Base-by-base conservation (phyloP, 2,797 vertebrate species). In the Gallirallus australis region DNA sequence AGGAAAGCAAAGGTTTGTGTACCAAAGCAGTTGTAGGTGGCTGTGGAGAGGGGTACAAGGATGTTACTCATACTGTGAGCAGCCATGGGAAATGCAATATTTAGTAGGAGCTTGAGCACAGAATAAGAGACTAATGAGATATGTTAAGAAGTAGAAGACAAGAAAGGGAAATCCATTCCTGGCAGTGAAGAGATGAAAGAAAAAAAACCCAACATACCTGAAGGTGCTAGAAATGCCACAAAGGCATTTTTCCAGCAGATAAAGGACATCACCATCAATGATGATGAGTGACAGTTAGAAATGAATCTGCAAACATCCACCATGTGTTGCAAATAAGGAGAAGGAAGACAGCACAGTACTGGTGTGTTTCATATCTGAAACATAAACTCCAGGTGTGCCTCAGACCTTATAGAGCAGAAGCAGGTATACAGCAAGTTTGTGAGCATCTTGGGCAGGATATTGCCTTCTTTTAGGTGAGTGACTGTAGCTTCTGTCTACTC, bases 251-350 rank as follows among this genome's bases (percentile, higher is more conserved):
- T 31, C 9, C 0, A 60, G 18, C 17, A 56, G 33, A 18, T 57
- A 15, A 56, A 79, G 24, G 23, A 6, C 3, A 4, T 17, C 13
- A 27, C 3, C 33, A 21, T 66, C 30, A 80, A 69, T 82, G 28
- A 9, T 6, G 5, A 8, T 28, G 27, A 40, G 9, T n/a, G 19
- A 16, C 9, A 84, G 11, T 10, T 28, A 18, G 47, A 80, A 82
- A 79, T 31, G 25, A 52, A 76, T 16, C 3, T 50, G 27, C 5
- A 39, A 53, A 57, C 14, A 17, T 48, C 21, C 40, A n/a, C 5
- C 4, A 23, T 4, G 33, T 61, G 40, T 7, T 1, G 0, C 31
- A 11, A 16, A 40, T 48, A 11, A 25, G 11, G 14, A 78, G 13
- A 48, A 37, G 42, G 16, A 5, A 61, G 35, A 6, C 19, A 42